Conservation (phyloP, 2,113 vertebrate genomes). For the Coptodon rendalli region DNA sequence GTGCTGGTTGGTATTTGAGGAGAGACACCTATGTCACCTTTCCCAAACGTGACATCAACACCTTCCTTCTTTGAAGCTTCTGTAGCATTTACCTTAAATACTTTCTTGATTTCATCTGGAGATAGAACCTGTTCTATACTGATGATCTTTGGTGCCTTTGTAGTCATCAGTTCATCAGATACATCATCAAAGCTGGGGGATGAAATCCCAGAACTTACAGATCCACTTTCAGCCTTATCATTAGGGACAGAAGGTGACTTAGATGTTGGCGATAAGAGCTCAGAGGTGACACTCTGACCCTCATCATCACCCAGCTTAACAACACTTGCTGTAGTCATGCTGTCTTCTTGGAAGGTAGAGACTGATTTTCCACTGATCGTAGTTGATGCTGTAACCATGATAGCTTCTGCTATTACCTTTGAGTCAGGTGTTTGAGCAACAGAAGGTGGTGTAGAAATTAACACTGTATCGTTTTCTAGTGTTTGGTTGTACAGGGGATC, state of each 20-base stretch:
- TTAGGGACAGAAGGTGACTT: not conserved
- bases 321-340: not conserved
- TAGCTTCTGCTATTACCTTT: not conserved
- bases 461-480: not conserved
- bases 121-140: not conserved
- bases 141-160: not conserved
- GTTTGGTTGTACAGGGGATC: not conserved
- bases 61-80: slow-evolving; percentile 12
- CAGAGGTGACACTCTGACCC: not conserved
- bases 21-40: slow-evolving; percentile 7
- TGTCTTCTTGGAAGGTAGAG: slow-evolving; percentile 18
- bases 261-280: not conserved
- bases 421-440: not conserved
- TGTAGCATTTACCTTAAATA: slow-evolving; percentile 44
- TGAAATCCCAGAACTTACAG: not conserved
- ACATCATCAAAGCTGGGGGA: not conserved
- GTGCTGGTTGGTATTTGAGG: not conserved
- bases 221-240: not conserved
- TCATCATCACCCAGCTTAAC: not conserved
- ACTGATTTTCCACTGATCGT: not conserved
- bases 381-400: not conserved
- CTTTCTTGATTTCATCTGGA: slow-evolving; percentile 39
- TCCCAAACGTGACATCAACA: not conserved
- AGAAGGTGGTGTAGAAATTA: not conserved
- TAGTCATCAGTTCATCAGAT: not conserved